Evolutionary conservation across 2,888 invertebrate species (phyloP), one percentile per base, ranked within the genome.

Genomic region (Pterostichus niger): DNA sequence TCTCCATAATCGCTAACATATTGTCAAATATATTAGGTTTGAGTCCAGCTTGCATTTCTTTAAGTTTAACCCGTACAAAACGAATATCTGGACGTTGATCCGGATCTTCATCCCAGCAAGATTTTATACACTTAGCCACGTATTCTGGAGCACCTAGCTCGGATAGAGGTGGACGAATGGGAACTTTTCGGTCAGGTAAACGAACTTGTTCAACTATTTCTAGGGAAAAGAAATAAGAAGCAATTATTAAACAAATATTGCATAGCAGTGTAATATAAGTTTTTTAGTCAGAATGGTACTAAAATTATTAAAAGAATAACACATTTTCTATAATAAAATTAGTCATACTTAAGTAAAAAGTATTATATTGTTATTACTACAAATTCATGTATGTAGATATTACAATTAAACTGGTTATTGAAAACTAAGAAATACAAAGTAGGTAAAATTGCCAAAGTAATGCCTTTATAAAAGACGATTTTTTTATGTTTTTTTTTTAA

Each of bases 1-100:
- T 96, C 89, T 97, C 97, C 97, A 97, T 97, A 89, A 97, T 96
- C 0, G 95, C 93, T 84, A 97, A 90, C 96, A 97, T 97, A 87
- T 97, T 96, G 90, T 97, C 97, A 87, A 96, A 96, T 85, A 96
- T 96, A 86, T 96, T 96, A 2, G 95, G 93, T 89, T 96, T 96
- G 91, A 94, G 90, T 85, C 94, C 94, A 49, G 93, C 92, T 87
- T 96, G 95, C 93, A 97, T 94, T 86, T 95, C 95, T 89, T 97
- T 96, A 0, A 97, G 91, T 80, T 94, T 91, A 1, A 95, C 91
- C 76, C 96, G 91, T 7, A 97, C 95, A 10, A 94, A 93, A 76
- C 95, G 90, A 85, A 97, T 93, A 86, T 97, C 97, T 0, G 97
- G 97, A 71, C 96, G 89, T 52, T 92, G 90, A 82, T 96, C 96